Conservation (phyloP, 53 echinoderm and acorn worm species). For the Crossaster papposus region DNA sequence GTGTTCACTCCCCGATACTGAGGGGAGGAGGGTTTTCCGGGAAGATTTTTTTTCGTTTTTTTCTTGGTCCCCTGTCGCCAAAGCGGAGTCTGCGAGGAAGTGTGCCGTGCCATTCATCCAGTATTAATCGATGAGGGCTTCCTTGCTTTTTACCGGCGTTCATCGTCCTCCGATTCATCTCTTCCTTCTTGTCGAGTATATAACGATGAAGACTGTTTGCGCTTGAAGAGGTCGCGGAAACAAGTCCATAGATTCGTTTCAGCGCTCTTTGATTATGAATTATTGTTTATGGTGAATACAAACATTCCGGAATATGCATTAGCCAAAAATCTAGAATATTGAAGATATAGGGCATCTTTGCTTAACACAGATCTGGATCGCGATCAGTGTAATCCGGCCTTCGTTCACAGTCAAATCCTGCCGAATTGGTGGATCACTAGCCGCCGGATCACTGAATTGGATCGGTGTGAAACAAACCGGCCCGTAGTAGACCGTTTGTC, state of each 20-base stretch:
- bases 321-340: too few relatives aligned
- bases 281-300: too few relatives aligned
- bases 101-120: slow-evolving; percentile 57
- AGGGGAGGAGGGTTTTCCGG: neutral
- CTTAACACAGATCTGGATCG: too few relatives aligned
- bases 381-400: too few relatives aligned
- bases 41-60: too few relatives aligned
- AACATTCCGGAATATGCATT: too few relatives aligned
- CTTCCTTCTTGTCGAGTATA: neutral
- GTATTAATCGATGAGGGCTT: slow-evolving; percentile 48
- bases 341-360: too few relatives aligned
- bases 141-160: neutral
- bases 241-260: neutral
- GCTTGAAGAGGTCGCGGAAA: neutral
- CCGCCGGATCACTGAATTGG: too few relatives aligned
- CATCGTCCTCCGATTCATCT: slow-evolving; percentile 3
- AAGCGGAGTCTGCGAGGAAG: slow-evolving; percentile 29
- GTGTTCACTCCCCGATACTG: neutral
- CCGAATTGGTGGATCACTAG: too few relatives aligned
- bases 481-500: too few relatives aligned
- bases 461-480: too few relatives aligned
- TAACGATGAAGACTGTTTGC: slow-evolving; percentile 9
- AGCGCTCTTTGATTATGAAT: neutral
- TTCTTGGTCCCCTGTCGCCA: neutral
- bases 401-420: too few relatives aligned